Conservation (phyloP, 1,140 invertebrate species). For the Drosophila ogumai region DNA sequence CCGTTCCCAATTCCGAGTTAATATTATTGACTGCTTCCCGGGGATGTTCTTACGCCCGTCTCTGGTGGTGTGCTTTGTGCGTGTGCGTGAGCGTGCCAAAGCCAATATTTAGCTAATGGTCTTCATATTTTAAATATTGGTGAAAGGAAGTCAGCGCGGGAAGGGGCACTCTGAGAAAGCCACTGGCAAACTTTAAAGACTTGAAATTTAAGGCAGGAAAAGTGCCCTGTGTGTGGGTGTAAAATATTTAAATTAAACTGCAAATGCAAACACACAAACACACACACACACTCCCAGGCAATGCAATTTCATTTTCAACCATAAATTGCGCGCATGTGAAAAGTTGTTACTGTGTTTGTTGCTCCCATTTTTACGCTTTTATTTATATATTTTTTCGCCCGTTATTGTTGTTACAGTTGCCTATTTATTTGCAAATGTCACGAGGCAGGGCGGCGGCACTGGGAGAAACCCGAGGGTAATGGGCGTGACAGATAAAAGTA, state of each 20-base stretch:
- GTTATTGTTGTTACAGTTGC: slow-evolving; percentile 39
- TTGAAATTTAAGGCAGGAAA: slow-evolving; percentile 19
- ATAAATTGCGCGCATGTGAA: slow-evolving; percentile 71
- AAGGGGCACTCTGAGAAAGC: slow-evolving; percentile 3
- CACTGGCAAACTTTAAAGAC: slow-evolving; percentile 41
- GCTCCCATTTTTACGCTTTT: slow-evolving; percentile 49
- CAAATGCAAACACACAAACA: slow-evolving; percentile 47
- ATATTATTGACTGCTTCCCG: slow-evolving; percentile 77
- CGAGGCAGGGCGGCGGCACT: slow-evolving; percentile 36
- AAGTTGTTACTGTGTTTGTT: slow-evolving; percentile 35
- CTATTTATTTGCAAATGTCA: slow-evolving; percentile 81
- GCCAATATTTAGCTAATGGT: slow-evolving; percentile 83
- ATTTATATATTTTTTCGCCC: slow-evolving; percentile 31
- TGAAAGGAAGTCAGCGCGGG: background rate
- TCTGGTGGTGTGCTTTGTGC: slow-evolving; percentile 6
- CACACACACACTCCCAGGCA: slow-evolving; percentile 16
- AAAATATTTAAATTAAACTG: slow-evolving; percentile 77
- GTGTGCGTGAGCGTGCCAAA: slow-evolving; percentile 74
- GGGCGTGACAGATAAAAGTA: slow-evolving; percentile 64
- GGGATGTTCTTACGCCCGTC: slow-evolving; percentile 30
- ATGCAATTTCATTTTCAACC: slow-evolving; percentile 77
- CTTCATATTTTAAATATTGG: slow-evolving; percentile 83
- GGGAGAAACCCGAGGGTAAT: background rate
- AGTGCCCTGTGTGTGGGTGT: slow-evolving; percentile 35
- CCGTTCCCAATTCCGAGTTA: slow-evolving; percentile 59